These are phyloP conservation scores for Nannoperca obscura DNA, from an alignment of 2,797 vertebrate genomes.

Conservation along the genomic window DNA sequence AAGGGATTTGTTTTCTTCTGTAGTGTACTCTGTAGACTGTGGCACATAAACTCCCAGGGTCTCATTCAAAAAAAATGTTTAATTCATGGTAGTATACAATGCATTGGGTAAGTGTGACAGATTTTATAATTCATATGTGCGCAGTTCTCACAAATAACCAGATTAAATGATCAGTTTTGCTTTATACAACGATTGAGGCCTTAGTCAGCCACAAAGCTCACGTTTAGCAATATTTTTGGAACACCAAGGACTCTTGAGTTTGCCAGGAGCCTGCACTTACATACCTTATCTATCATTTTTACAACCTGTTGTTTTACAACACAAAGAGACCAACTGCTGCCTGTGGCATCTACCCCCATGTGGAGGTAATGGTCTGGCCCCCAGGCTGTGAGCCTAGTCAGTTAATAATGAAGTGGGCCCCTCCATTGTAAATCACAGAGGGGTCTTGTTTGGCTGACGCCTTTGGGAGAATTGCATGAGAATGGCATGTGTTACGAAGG, in stretches of 20 bases:
- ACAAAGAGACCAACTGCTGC: conserved; percentile 59
- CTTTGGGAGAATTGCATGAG: conserved; percentile 66
- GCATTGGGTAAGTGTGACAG: background rate
- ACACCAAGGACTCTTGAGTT: conserved; percentile 20
- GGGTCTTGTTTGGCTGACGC: conserved; percentile 68
- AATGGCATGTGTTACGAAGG: conserved; percentile 62
- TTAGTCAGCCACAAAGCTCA: conserved; percentile 36
- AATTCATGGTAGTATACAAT: background rate
- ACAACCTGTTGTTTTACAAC: conserved; percentile 69
- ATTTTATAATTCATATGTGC: conserved; percentile 7
- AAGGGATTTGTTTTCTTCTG: conserved; percentile 6
- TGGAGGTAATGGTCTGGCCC: conserved; percentile 71
- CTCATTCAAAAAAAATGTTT: background rate
- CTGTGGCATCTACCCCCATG: conserved; percentile 68
- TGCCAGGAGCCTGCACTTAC: conserved; percentile 31
- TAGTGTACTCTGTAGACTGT: background rate
- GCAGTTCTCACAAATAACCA: conserved; percentile 9
- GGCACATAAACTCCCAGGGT: background rate
- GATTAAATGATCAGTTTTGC: conserved; percentile 10
- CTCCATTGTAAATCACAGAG: conserved; percentile 79
- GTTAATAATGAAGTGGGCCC: conserved; percentile 75
- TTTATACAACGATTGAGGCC: conserved; percentile 14
- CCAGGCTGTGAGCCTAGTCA: conserved; percentile 58
- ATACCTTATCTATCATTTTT: conserved; percentile 63
- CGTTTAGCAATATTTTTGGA: conserved; percentile 24